Evolutionary conservation across 37 sponge, comb jelly and placozoan species (phyloP).

Genomic region (Agelas oroides): DNA sequence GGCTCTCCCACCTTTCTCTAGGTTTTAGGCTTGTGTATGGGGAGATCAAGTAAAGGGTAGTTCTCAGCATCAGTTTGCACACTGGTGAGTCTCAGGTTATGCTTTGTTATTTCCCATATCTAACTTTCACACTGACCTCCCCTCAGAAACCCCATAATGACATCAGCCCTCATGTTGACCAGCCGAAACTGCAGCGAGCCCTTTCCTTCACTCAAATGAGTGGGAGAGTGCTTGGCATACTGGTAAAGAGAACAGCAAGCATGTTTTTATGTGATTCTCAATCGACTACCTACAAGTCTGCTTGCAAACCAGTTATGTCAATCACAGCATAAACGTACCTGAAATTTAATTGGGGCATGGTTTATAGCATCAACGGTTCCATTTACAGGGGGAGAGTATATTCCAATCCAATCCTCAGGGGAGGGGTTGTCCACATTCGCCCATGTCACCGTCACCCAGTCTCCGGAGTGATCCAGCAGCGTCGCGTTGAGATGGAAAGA

Average conservation of each 20-base stretch:
- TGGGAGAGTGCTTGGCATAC: constrained; percentile 32
- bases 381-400: constrained; percentile 64
- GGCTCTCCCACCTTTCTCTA: no score
- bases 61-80: no score
- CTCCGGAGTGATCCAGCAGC: constrained; percentile 27
- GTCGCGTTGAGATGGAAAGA: background rate
- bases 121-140: constrained; percentile 13
- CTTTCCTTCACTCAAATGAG: constrained; percentile 2
- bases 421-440: constrained; percentile 33
- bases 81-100: no score
- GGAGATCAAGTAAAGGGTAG: no score
- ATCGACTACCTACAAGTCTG: background rate
- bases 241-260: background rate
- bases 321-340: constrained; percentile 22
- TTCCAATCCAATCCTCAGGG: constrained; percentile 61
- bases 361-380: constrained; percentile 40
- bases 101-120: no score
- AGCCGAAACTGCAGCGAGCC: constrained; percentile 40
- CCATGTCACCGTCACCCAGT: constrained; percentile 69
- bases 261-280: background rate
- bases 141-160: constrained; percentile 25
- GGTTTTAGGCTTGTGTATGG: no score
- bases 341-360: constrained; percentile 63
- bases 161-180: constrained; percentile 51
- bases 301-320: background rate